Conservation (phyloP, 2,113 vertebrate species). For the Carlito syrichta region DNA sequence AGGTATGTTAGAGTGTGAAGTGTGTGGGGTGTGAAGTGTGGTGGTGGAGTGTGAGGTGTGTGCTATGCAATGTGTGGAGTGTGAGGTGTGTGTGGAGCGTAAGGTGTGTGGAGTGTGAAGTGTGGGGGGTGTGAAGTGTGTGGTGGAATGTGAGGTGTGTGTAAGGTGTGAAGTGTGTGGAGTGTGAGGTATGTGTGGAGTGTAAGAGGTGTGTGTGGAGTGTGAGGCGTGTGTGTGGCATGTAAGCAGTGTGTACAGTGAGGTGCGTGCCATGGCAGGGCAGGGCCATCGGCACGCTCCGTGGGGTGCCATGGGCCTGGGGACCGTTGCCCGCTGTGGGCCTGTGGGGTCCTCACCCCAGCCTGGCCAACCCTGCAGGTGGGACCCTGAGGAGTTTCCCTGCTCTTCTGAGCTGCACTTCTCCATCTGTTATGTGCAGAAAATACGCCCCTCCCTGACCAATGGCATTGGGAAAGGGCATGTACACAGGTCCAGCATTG, state of each 20-base stretch:
- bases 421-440: not conserved
- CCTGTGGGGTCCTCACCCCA: not conserved
- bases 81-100: not conserved
- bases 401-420: not conserved
- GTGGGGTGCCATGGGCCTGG: too few species aligned
- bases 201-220: not conserved
- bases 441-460: not conserved
- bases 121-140: too few species aligned
- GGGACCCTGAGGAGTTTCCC: not conserved
- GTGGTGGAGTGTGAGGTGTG: too few species aligned
- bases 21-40: not conserved
- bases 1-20: not conserved
- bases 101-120: not conserved
- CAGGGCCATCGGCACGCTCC: too few species aligned
- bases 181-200: not conserved
- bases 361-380: not conserved
- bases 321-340: too few species aligned
- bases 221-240: not conserved
- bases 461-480: rapidly evolving
- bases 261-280: too few species aligned
- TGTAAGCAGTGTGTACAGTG: not conserved
- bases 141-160: not conserved
- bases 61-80: too few species aligned
- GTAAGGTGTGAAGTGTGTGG: too few species aligned
- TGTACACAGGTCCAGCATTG: not conserved